These are phyloP conservation scores for Gouania willdenowi DNA, from an alignment of 2,797 vertebrate species.

Conservation along the genomic window DNA sequence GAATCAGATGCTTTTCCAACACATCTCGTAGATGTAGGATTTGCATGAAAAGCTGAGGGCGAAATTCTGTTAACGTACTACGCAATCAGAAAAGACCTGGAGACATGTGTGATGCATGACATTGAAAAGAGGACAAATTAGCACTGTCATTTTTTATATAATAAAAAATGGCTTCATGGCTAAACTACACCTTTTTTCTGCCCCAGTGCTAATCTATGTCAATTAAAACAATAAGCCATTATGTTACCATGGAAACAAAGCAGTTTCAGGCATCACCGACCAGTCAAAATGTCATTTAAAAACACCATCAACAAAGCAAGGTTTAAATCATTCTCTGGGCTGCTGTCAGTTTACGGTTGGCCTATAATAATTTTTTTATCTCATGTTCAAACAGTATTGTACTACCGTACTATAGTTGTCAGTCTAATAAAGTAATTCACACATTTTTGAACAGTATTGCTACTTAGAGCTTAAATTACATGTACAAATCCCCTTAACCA, in stretches of 20 bases:
- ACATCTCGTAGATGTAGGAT: not conserved
- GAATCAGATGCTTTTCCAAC: not conserved
- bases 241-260: constrained; percentile 36
- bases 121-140: not conserved
- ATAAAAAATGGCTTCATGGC: not conserved
- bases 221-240: not conserved
- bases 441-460: too few species aligned
- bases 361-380: too few species aligned
- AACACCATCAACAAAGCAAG: constrained; percentile 10
- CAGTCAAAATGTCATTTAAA: constrained; percentile 24
- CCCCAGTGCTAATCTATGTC: constrained; percentile 1
- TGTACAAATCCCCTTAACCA: too few species aligned
- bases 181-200: constrained; percentile 1
- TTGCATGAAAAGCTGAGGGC: constrained; percentile 2
- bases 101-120: not conserved
- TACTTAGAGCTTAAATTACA: too few species aligned
- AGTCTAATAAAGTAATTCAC: too few species aligned
- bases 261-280: constrained; percentile 1
- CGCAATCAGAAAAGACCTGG: not conserved
- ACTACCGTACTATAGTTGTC: too few species aligned
- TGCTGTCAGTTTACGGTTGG: too few species aligned
- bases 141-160: constrained; percentile 1
- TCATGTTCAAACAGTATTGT: too few species aligned
- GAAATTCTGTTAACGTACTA: not conserved
- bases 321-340: constrained; percentile 2